A percentile compares a stretch with the other conserved stretches of the same genome.
phyloP scores from a whole-genome alignment of 2,797 vertebrate genomes.

The Liparis tanakae region DNA sequence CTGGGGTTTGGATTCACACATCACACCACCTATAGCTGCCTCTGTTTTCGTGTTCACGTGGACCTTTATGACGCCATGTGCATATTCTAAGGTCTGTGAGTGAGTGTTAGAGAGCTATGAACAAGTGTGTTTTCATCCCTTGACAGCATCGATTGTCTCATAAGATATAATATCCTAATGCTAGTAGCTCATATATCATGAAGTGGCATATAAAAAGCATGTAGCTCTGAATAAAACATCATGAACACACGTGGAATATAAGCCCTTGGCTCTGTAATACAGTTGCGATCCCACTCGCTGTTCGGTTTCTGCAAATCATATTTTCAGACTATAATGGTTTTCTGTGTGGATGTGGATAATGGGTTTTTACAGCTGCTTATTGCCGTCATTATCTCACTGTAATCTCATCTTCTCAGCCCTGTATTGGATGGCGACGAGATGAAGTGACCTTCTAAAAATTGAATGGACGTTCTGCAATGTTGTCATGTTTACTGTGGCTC shows the following conservation, averaged over 20 bases:
- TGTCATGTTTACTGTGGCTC: slow-evolving; percentile 9
- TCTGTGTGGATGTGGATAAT: slow-evolving; percentile 43
- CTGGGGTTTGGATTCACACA: slow-evolving; percentile 46
- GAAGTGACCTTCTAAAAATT: slow-evolving; percentile 52
- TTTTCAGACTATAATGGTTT: slow-evolving; percentile 17
- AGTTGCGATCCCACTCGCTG: slow-evolving; percentile 6
- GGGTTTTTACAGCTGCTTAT: slow-evolving; percentile 48
- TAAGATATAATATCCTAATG: slow-evolving; percentile 36
- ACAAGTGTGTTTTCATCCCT: slow-evolving; percentile 38
- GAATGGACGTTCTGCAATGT: slow-evolving; percentile 24
- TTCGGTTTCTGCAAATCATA: slow-evolving; percentile 39
- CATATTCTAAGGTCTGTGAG: not conserved
- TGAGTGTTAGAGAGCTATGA: slow-evolving; percentile 12
- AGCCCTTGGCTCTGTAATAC: slow-evolving; percentile 21
- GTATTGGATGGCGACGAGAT: slow-evolving; percentile 14
- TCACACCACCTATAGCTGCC: slow-evolving; percentile 39
- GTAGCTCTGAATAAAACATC: slow-evolving; percentile 60
- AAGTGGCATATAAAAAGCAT: slow-evolving; percentile 20
- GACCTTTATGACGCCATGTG: not conserved
- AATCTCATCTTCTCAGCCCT: slow-evolving; percentile 42
- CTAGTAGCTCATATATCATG: slow-evolving; percentile 48
- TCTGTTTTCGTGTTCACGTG: slow-evolving; percentile 24
- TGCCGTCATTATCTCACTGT: slow-evolving; percentile 37
- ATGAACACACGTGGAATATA: slow-evolving; percentile 15
- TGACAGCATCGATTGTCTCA: slow-evolving; percentile 40